phyloP scores from a whole-genome alignment of 1,140 invertebrate species.

The Zaprionus ghesquierei region DNA sequence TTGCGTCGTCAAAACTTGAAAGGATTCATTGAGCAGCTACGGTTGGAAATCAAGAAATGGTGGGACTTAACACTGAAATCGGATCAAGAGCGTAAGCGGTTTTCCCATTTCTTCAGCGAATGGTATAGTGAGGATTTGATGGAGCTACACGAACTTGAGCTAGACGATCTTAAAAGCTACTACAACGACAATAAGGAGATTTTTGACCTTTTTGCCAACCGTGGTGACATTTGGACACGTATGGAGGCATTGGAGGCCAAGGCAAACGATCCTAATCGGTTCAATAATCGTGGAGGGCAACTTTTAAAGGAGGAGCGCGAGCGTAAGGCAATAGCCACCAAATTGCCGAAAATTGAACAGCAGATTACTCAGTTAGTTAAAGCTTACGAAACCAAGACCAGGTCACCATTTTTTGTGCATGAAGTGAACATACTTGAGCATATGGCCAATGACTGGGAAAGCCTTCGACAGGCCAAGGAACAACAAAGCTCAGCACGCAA shows the following conservation, averaged over 20 bases:
- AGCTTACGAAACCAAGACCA: conserved; percentile 84
- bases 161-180: conserved; percentile 86
- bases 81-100: conserved; percentile 85
- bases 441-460: conserved; percentile 84
- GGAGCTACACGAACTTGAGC: conserved; percentile 89
- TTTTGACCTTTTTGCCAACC: conserved; percentile 86
- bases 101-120: conserved; percentile 85
- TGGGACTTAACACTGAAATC: conserved; percentile 90
- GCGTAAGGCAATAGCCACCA: conserved; percentile 87
- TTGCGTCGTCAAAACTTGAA: conserved; percentile 87
- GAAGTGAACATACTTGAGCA: conserved; percentile 85
- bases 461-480: conserved; percentile 82
- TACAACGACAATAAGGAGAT: conserved; percentile 88
- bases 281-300: conserved; percentile 92
- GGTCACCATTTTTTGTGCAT: conserved; percentile 84
- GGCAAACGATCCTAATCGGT: conserved; percentile 89
- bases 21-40: conserved; percentile 87
- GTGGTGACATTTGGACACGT: conserved; percentile 86
- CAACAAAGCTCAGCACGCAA: conserved; percentile 64
- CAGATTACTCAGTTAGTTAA: conserved; percentile 84
- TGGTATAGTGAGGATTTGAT: conserved; percentile 90
- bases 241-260: conserved; percentile 88
- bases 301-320: conserved; percentile 92
- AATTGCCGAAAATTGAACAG: conserved; percentile 87
- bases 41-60: conserved; percentile 86